Evolutionary conservation across 2,888 invertebrate genomes (phyloP), one percentile per base, ranked within the genome.

Genomic region (Spilosoma lubricipeda): DNA sequence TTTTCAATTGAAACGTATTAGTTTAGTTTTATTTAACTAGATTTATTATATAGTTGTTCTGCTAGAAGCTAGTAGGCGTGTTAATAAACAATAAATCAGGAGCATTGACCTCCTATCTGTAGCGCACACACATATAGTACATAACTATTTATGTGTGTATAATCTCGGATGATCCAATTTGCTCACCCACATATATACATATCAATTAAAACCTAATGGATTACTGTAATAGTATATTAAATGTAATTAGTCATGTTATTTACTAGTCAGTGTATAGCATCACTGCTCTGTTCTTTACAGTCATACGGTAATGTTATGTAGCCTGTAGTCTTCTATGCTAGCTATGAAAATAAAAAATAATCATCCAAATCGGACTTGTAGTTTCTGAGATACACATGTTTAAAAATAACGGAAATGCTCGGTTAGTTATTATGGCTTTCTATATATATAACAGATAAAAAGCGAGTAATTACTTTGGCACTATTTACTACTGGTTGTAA

Each of bases 41-140:
- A 67, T 3, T 27, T 67, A 63, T 63, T 27, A 67, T 27, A 73
- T 73, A 45, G 74, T 72, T 75, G 68, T 70, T 69, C 63, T 75
- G 45, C 30, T 42, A 76, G 63, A 80, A 81, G 71, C 66, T 69
- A 72, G 76, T 79, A 75, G 84, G 77, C 70, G 80, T 75, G 65
- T 74, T 67, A 52, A 77, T 75, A 81, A 81, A 85, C 68, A 85
- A 76, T 85, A 82, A 81, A 85, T 83, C 76, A 85, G 82, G 94
- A 90, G 90, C 91, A 80, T 81, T 81, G 91, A 90, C 90, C 91
- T 81, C 85, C 89, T 90, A 90, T 92, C 90, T 89, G 85, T 86
- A 42, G 65, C 56, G 30, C 33, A 72, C 68, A 74, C 73, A 33
- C 66, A 56, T 15, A 45, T 15, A 73, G 68, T 70, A 59, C 56